Base-by-base conservation (phyloP, 2,888 invertebrate species). In the Leuctra nigra region DNA sequence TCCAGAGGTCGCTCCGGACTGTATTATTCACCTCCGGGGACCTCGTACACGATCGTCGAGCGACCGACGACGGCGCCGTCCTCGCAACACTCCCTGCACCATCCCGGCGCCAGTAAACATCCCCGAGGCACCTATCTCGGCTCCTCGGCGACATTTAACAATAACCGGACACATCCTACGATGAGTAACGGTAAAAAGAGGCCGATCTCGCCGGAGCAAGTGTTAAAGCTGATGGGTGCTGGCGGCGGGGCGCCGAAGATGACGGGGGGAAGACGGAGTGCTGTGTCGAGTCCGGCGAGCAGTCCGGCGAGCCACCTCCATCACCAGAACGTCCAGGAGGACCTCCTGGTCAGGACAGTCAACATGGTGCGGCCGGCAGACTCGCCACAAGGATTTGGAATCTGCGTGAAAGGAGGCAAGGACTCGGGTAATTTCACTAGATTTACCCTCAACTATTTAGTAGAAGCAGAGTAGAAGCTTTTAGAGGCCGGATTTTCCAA, bases 391-490 rank as follows among this genome's bases (percentile, higher is more conserved):
- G 91, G 91, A 59, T 91, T 91, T 75, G 91, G 91, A 61, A 91
- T 91, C 69, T 91, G 91, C 77, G 91, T 91, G 70, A 91, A 91
- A 75, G 91, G 91, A 68, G 91, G 91, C 65, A 90, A 90, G 75
- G 90, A 91, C 73, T 48, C 48, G 33, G 48, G 48, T 48, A 48
- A 48, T 48, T 29, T 25, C 48, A 48, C 33, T 25, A 18, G 48
- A 48, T 29, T 29, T 29, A 48, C 33, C 33, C 48, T 29, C 13
- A 14, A 47, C 48, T 23, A n/a, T 44, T n/a, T 20, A 39, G 39
- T 39, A 39, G 39, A 39, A 16, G 20, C 39, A 39, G n/a, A 39
- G 16, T 39, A 36, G 6, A n/a, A n/a, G n/a, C n/a, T n/a, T n/a
- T n/a, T n/a, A n/a, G n/a, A n/a, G n/a, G n/a, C n/a, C n/a, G n/a